Evolutionary conservation across 2,113 vertebrate species (phyloP).

Genomic region (Narcine bancroftii): DNA sequence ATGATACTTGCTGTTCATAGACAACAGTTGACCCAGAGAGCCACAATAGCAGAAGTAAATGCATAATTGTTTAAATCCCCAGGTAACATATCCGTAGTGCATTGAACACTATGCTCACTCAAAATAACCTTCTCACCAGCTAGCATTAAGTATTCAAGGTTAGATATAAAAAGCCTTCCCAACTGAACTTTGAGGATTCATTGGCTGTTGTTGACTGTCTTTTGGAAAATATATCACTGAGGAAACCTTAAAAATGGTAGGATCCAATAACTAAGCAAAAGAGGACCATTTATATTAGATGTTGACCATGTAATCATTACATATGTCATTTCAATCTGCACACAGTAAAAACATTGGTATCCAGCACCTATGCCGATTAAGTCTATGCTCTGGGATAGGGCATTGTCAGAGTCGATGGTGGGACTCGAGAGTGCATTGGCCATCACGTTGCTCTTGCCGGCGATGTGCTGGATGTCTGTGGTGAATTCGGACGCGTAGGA

Average conservation of each 20-base stretch:
- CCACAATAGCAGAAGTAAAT: neutral
- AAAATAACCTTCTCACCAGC: neutral
- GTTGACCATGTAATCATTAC: neutral
- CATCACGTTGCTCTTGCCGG: too few species aligned
- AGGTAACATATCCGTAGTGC: neutral
- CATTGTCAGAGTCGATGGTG: too few species aligned
- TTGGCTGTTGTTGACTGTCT: neutral
- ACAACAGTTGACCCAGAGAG: neutral
- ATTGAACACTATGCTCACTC: neutral
- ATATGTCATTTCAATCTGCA: too few species aligned
- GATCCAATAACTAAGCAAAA: neutral
- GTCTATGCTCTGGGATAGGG: too few species aligned
- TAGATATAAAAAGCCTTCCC: neutral
- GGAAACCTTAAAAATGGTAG: too few species aligned
- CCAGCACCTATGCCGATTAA: too few species aligned
- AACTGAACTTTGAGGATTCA: neutral
- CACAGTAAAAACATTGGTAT: too few species aligned
- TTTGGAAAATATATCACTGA: neutral
- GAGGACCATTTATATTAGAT: neutral
- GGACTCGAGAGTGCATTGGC: too few species aligned
- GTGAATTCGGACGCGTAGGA: too few species aligned
- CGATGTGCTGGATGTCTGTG: too few species aligned
- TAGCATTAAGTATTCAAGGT: neutral
- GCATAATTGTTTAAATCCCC: neutral
- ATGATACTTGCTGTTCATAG: neutral